Base-by-base conservation (phyloP, 2,888 invertebrate genomes). In the Busseola fusca region DNA sequence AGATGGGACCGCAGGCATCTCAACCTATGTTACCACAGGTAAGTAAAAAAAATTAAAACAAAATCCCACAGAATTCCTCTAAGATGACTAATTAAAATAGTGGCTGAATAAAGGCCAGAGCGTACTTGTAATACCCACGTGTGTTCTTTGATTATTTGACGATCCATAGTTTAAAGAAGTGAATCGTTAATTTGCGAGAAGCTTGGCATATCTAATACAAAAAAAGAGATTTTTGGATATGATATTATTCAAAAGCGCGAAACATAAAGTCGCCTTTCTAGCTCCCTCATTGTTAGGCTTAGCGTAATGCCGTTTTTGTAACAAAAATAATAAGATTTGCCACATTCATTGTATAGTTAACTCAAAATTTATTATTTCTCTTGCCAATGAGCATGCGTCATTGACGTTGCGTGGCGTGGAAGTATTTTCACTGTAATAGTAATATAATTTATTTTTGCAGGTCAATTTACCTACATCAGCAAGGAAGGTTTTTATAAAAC, bases 401-500 rank as follows among this genome's bases (percentile, higher is more conserved):
- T 21, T 21, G 25, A 9, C 14, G 1, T 27, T 1, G 21, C 7
- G 5, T 62, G 27, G 14, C 4, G 27, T 42, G 42, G 14, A 18
- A 6, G 18, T n/a, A n/a, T n/a, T 30, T 54, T 6, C 2, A 6
- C 9, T 18, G 0, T 12, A 18, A 52, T 27, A 63, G n/a, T n/a
- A n/a, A 30, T n/a, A 16, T n/a, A 21, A 37, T 64, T 74, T 64
- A 52, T 69, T 81, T 57, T 64, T 85, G 68, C 86, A 92, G 90
- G 82, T 89, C 12, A 69, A 67, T 65, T 70, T 92, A 76, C 92
- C 93, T 74, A 74, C 84, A 50, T 74, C 86, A 52, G 91, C 92
- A 27, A 88, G 87, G 80, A 93, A 91, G 81, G 85, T 92, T 54
- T 85, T 84, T 14, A 70, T 92, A 42, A 91, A 90, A 83, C 85